These are phyloP conservation scores for Thalassoma bifasciatum DNA, from an alignment of 2,113 vertebrate genomes.

Conservation along the genomic window DNA sequence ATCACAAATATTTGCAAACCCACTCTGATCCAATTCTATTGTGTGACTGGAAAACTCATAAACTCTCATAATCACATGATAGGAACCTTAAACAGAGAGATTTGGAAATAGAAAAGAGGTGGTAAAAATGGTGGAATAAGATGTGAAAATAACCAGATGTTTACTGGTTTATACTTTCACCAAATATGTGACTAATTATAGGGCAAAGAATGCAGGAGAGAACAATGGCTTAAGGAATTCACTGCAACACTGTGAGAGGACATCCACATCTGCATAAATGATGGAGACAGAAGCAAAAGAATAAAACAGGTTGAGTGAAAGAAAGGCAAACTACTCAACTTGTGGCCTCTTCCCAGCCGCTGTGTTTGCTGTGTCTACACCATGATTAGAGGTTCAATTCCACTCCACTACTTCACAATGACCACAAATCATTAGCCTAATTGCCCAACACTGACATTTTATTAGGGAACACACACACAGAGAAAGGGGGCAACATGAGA, in stretches of 20 bases:
- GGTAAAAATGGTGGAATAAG: slow-evolving; percentile 23
- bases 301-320: slow-evolving; percentile 21
- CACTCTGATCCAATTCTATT: background rate
- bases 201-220: slow-evolving; percentile 25
- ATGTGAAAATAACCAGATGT: slow-evolving; percentile 43
- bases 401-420: slow-evolving; percentile 46
- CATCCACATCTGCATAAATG: slow-evolving; percentile 18
- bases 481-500: slow-evolving; percentile 9
- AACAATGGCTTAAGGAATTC: slow-evolving; percentile 17
- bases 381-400: slow-evolving; percentile 38
- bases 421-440: slow-evolving; percentile 61
- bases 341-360: slow-evolving; percentile 7
- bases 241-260: slow-evolving; percentile 3
- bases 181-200: slow-evolving; percentile 49
- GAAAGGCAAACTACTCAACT: background rate
- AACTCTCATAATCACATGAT: slow-evolving; percentile 42
- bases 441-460: slow-evolving; percentile 58
- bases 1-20: slow-evolving; percentile 7
- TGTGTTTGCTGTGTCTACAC: slow-evolving; percentile 7
- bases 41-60: slow-evolving; percentile 35
- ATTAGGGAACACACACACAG: slow-evolving; percentile 41
- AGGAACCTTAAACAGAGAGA: slow-evolving; percentile 30
- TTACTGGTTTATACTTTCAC: slow-evolving; percentile 24
- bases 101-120: slow-evolving; percentile 32
- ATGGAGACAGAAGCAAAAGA: slow-evolving; percentile 14